These are phyloP conservation scores for Tanypteryx hageni DNA, from an alignment of 2,888 invertebrate genomes.

Conservation along the genomic window DNA sequence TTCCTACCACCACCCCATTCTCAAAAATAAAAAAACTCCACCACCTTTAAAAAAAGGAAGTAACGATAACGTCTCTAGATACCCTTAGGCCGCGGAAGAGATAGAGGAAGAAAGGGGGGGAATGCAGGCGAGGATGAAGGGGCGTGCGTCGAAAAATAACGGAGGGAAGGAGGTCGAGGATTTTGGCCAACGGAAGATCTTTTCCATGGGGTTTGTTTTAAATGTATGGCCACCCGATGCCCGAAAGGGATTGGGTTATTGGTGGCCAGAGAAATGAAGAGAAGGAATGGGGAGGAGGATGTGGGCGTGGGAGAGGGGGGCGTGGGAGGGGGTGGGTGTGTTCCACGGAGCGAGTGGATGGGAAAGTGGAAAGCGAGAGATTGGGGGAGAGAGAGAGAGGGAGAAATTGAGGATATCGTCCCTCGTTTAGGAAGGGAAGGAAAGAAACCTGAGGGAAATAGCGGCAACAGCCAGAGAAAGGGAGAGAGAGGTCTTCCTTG, in stretches of 20 bases:
- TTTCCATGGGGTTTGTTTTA: constrained; percentile 62
- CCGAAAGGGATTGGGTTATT: constrained; percentile 60
- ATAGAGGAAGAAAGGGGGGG: not conserved
- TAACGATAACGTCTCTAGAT: not conserved
- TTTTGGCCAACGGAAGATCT: constrained; percentile 47
- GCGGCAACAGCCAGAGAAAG: too few relatives aligned
- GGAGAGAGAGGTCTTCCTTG: too few relatives aligned
- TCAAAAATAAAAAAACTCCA: not conserved
- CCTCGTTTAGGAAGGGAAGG: too few relatives aligned
- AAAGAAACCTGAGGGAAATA: too few relatives aligned
- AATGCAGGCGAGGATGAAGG: not conserved
- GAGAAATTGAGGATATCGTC: not conserved
- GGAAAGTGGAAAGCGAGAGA: not conserved
- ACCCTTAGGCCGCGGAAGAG: not conserved
- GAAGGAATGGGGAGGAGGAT: not conserved
- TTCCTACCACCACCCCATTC: constrained; percentile 20
- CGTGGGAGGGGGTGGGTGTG: not conserved
- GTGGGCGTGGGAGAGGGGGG: not conserved
- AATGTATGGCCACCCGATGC: constrained; percentile 60
- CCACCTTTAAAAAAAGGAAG: not conserved
- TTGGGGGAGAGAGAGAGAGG: not conserved
- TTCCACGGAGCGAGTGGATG: not conserved
- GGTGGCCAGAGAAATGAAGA: constrained; percentile 57
- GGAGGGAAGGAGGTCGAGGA: not conserved
- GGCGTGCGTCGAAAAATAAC: not conserved